phyloP scores from a whole-genome alignment of 2,113 vertebrate species.

The Oenanthe melanoleuca region DNA sequence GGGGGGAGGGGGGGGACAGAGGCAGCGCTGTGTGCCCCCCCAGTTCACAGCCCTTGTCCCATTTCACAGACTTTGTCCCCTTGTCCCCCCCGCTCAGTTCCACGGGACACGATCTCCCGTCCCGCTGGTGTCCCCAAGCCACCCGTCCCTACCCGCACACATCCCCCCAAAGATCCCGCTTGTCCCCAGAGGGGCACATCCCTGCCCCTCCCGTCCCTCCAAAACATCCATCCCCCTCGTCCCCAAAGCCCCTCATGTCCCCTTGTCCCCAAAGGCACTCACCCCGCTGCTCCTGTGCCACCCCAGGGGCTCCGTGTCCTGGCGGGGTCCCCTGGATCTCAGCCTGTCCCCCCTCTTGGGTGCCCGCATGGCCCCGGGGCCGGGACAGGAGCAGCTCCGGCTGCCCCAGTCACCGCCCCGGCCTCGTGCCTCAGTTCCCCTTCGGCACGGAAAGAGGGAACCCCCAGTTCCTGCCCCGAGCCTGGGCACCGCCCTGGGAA shows the following conservation, averaged over 20 bases:
- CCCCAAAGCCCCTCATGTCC: background rate
- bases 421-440: background rate
- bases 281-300: background rate
- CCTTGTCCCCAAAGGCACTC: background rate
- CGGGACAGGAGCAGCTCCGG: background rate
- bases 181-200: background rate
- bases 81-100: background rate
- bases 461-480: background rate
- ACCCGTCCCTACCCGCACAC: background rate
- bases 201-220: background rate
- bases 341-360: background rate
- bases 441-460: fast-evolving
- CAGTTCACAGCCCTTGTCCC: background rate
- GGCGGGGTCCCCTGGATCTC: background rate
- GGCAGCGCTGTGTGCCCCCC: background rate
- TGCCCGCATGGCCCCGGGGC: fast-evolving
- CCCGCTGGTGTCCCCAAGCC: background rate
- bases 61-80: background rate
- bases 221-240: background rate
- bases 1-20: background rate
- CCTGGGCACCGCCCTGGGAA: background rate
- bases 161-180: background rate
- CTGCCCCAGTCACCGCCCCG: fast-evolving
- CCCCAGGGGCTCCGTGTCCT: background rate
- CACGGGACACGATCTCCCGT: background rate